Percentiles rank a stretch among this genome's conserved stretches.
Evolutionary conservation across 2,113 vertebrate species (phyloP).

Genomic region (Myotis yumanensis): DNA sequence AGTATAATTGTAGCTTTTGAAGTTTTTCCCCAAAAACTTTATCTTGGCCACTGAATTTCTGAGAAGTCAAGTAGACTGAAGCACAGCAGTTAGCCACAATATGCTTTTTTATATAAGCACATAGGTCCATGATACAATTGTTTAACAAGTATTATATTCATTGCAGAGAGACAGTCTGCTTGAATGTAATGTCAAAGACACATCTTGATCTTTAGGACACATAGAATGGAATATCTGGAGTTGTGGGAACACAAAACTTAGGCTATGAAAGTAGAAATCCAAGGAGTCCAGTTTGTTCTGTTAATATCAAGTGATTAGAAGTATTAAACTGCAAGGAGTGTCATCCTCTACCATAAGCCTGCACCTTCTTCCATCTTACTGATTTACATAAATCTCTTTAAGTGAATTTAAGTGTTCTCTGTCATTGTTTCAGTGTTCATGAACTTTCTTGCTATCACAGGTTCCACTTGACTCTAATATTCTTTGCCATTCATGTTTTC

Average conservation of each 20-base stretch:
- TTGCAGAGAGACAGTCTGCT: neutral
- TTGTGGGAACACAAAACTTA: neutral
- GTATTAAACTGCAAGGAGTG: neutral
- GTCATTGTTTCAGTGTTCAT: neutral
- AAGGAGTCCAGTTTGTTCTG: neutral
- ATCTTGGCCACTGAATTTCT: neutral
- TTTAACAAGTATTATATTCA: neutral
- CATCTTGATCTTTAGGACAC: neutral
- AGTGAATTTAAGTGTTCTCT: neutral
- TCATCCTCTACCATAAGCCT: neutral
- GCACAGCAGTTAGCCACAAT: neutral
- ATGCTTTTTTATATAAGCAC: neutral
- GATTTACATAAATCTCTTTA: neutral
- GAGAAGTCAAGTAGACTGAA: neutral
- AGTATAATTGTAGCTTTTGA: slow-evolving; percentile 4
- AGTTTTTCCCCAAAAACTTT: neutral
- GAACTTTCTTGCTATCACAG: neutral
- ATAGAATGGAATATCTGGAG: neutral
- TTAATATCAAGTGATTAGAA: neutral
- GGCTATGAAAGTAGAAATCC: neutral
- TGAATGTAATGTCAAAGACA: neutral
- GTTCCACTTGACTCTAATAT: neutral
- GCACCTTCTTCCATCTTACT: neutral
- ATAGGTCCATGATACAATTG: neutral
- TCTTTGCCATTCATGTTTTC: neutral